Percentiles rank a stretch among this genome's conserved stretches.
These are phyloP conservation scores for Geodia barretti DNA, from an alignment of 37 sponge, comb jelly and placozoan genomes.

Conservation along the genomic window DNA sequence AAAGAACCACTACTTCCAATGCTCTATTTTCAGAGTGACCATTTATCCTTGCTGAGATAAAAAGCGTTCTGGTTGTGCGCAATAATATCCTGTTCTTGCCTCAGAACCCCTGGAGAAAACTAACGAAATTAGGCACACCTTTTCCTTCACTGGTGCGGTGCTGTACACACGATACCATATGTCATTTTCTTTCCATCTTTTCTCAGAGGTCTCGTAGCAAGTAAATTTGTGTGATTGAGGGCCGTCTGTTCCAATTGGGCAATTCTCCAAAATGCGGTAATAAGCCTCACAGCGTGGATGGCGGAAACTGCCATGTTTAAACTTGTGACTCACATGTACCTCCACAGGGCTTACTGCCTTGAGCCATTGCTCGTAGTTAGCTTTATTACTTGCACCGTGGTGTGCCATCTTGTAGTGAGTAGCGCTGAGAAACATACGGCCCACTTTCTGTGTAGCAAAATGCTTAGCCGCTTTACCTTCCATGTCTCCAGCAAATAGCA, in stretches of 20 bases:
- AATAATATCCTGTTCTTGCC: too few species aligned
- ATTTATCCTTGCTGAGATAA: too few species aligned
- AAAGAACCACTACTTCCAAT: too few species aligned
- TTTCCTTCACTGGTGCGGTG: not conserved
- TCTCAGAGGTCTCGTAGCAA: too few species aligned
- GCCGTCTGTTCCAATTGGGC: not conserved
- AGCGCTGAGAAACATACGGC: not conserved
- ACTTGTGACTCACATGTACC: constrained; percentile 13
- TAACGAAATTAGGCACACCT: too few species aligned
- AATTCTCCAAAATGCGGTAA: not conserved
- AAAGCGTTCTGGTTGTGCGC: too few species aligned
- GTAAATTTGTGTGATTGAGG: not conserved
- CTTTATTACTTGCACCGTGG: constrained; percentile 23
- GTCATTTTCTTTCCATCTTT: too few species aligned
- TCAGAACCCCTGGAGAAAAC: too few species aligned
- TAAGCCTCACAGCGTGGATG: constrained; percentile 19
- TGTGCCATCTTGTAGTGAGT: constrained; percentile 30
- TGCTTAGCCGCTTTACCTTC: constrained; percentile 1
- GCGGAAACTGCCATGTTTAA: not conserved
- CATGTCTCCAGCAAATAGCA: constrained; percentile 25
- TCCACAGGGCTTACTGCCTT: not conserved
- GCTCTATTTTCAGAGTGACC: too few species aligned
- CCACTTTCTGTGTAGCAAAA: not conserved
- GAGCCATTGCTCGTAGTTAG: constrained; percentile 7
- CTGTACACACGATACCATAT: not conserved